phyloP scores from a whole-genome alignment of 2,113 vertebrate genomes.

The Plecotus auritus region DNA sequence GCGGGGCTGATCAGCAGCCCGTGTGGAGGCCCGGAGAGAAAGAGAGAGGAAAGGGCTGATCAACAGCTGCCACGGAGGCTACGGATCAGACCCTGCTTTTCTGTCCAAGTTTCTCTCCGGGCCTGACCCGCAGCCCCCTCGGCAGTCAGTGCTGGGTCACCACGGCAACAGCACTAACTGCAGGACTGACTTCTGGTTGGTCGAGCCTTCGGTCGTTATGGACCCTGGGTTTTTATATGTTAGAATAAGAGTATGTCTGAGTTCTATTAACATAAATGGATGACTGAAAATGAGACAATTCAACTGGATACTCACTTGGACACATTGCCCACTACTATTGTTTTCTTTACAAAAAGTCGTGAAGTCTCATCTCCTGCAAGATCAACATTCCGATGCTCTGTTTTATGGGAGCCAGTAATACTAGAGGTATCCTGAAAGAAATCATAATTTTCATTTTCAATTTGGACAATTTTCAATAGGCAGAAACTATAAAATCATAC shows the following conservation, averaged over 20 bases:
- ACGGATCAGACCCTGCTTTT: no score
- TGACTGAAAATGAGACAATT: neutral
- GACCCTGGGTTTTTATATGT: no score
- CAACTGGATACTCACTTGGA: slow-evolving; percentile 90
- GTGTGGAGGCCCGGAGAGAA: no score
- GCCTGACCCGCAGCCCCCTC: no score
- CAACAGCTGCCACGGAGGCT: no score
- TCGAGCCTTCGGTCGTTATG: no score
- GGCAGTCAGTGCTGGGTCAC: no score
- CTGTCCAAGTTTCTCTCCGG: no score
- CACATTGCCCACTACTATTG: slow-evolving; percentile 97
- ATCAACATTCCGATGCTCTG: slow-evolving; percentile 86
- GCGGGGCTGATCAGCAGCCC: no score
- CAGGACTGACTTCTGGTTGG: no score
- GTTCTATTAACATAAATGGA: neutral
- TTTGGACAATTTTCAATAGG: slow-evolving; percentile 10
- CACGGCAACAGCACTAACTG: no score
- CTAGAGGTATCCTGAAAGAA: slow-evolving; percentile 88
- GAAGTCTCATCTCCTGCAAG: slow-evolving; percentile 91
- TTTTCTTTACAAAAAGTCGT: slow-evolving; percentile 97
- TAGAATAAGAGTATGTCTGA: neutral
- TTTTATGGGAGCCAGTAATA: slow-evolving; percentile 81
- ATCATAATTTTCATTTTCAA: slow-evolving; percentile 35
- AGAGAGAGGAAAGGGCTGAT: no score
- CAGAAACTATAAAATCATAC: slow-evolving; percentile 3